Evolutionary conservation across 2,888 invertebrate genomes (phyloP).

Genomic region (Stenchaetothrips biformis): DNA sequence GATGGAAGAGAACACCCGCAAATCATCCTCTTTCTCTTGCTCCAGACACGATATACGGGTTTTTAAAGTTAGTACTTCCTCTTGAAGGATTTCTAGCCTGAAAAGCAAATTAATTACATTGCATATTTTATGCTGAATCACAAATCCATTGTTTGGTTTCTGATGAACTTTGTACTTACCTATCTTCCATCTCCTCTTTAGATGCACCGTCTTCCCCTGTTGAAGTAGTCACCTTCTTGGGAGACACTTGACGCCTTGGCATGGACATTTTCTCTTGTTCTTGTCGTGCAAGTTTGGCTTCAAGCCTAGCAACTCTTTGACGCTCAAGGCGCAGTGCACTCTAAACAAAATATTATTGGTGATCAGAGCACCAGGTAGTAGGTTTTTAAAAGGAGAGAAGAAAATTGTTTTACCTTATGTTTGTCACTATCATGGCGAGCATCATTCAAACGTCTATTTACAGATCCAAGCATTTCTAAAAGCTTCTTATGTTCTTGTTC

Average conservation of each 20-base stretch:
- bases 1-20: conserved; percentile 35
- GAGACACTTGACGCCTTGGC: background rate
- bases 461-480: conserved; percentile 48
- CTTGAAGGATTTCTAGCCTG: conserved; percentile 57
- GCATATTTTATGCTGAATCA: conserved; percentile 30
- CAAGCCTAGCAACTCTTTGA: conserved; percentile 55
- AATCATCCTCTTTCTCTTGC: conserved; percentile 53
- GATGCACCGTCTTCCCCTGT: background rate
- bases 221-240: background rate
- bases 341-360: conserved; percentile 30
- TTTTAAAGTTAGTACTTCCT: conserved; percentile 60
- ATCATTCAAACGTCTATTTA: background rate
- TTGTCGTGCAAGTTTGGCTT: conserved; percentile 52
- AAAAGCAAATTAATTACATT: background rate
- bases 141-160: background rate
- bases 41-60: conserved; percentile 59
- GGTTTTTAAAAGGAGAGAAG: background rate
- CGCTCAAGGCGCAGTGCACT: conserved; percentile 46
- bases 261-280: conserved; percentile 43
- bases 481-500: conserved; percentile 60
- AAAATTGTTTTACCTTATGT: background rate
- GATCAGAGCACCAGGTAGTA: background rate
- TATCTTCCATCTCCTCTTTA: background rate
- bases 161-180: background rate
- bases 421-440: conserved; percentile 1